A percentile compares a stretch with the other conserved stretches of the same genome.
Conservation (phyloP, 1,140 invertebrate genomes). For the Nasonia vitripennis region DNA sequence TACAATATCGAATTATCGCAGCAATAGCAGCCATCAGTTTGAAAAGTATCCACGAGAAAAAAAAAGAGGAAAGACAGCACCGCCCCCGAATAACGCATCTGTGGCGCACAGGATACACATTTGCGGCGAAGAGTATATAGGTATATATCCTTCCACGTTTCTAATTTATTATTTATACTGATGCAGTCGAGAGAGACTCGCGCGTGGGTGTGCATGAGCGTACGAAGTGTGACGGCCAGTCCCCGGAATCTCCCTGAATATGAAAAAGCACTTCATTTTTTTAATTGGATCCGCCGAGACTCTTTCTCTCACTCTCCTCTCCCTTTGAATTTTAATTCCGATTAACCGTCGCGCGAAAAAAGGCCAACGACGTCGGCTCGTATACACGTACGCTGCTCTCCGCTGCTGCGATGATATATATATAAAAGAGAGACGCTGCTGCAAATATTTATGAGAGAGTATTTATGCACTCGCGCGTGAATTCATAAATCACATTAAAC, state of each 20-base stretch:
- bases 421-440: background rate
- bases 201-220: background rate
- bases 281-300: slow-evolving; percentile 59
- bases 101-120: background rate
- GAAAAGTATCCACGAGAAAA: background rate
- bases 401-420: background rate
- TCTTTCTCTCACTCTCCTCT: background rate
- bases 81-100: background rate
- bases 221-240: slow-evolving; percentile 14
- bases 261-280: slow-evolving; percentile 66
- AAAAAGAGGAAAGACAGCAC: background rate
- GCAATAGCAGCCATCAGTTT: background rate
- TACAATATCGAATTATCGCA: background rate
- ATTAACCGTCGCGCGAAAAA: slow-evolving; percentile 57
- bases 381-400: background rate
- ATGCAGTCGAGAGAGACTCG: background rate
- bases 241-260: slow-evolving; percentile 55
- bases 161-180: slow-evolving; percentile 66
- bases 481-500: slow-evolving; percentile 44
- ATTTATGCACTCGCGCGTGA: slow-evolving; percentile 4
- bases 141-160: slow-evolving; percentile 25
- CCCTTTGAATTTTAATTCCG: slow-evolving; percentile 61
- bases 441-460: slow-evolving; percentile 37
- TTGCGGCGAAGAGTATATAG: background rate
- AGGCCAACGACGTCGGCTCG: slow-evolving; percentile 34